Conservation (phyloP, 2,113 vertebrate genomes). For the Pluvialis apricaria region DNA sequence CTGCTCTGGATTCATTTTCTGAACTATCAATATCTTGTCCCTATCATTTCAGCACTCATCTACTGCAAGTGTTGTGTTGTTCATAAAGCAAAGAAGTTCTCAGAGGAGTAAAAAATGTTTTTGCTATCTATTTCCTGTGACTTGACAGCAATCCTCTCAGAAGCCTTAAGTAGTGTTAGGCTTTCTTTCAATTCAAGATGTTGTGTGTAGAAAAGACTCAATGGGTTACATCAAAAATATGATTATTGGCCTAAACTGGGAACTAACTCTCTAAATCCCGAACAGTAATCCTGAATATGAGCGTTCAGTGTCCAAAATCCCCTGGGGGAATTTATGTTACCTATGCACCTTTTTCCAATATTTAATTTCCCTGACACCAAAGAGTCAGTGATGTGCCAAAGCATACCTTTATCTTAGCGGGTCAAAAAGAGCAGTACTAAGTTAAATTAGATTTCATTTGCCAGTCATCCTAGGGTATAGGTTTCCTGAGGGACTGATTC, state of each 20-base stretch:
- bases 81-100: slow-evolving; percentile 7
- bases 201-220: neutral
- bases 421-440: neutral
- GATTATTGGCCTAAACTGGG: neutral
- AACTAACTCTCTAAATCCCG: neutral
- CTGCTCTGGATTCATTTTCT: neutral
- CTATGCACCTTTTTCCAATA: neutral
- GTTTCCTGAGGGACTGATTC: neutral
- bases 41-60: neutral
- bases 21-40: neutral
- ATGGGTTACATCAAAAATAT: neutral
- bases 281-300: neutral
- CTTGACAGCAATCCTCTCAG: neutral
- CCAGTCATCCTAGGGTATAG: neutral
- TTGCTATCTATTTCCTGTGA: neutral
- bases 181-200: neutral
- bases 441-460: neutral
- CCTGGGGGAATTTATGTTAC: neutral
- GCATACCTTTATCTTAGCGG: neutral
- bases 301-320: neutral
- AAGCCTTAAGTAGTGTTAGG: neutral
- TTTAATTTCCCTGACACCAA: neutral
- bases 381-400: neutral
- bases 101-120: neutral
- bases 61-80: neutral